Evolutionary conservation across 2,888 invertebrate species (phyloP).

Genomic region (Ochlodes sylvanus): DNA sequence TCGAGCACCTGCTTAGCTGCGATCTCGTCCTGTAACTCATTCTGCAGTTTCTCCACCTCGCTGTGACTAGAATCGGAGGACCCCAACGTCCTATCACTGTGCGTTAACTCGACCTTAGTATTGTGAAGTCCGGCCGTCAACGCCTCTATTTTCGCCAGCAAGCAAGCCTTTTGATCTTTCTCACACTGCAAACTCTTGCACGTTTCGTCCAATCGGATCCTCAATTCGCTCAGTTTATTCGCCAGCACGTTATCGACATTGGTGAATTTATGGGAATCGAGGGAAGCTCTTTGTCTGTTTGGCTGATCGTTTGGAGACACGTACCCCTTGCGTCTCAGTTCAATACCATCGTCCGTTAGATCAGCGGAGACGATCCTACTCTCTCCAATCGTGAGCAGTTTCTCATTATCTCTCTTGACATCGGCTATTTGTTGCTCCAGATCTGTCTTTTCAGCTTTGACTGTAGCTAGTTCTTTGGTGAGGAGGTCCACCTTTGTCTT

Average conservation of each 20-base stretch:
- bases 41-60: slow-evolving; percentile 75
- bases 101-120: slow-evolving; percentile 69
- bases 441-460: slow-evolving; percentile 92
- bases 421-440: slow-evolving; percentile 91
- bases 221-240: slow-evolving; percentile 71
- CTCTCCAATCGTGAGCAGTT: slow-evolving; percentile 85
- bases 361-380: slow-evolving; percentile 73
- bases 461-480: slow-evolving; percentile 89
- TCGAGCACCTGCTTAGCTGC: slow-evolving; percentile 78
- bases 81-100: slow-evolving; percentile 72
- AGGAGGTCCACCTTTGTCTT: slow-evolving; percentile 92
- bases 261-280: slow-evolving; percentile 78
- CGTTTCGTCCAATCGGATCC: slow-evolving; percentile 71
- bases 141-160: slow-evolving; percentile 70
- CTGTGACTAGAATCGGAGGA: slow-evolving; percentile 80
- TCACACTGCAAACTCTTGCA: slow-evolving; percentile 71
- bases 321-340: slow-evolving; percentile 68
- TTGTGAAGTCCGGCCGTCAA: slow-evolving; percentile 72
- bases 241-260: slow-evolving; percentile 75
- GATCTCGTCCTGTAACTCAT: slow-evolving; percentile 77
- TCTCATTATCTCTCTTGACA: slow-evolving; percentile 92
- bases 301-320: slow-evolving; percentile 68
- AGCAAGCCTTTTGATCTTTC: slow-evolving; percentile 74
- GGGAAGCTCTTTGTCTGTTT: slow-evolving; percentile 68
- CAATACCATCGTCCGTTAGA: slow-evolving; percentile 72